These are phyloP conservation scores for Biston betularia DNA, from an alignment of 2,888 invertebrate genomes.

Conservation along the genomic window DNA sequence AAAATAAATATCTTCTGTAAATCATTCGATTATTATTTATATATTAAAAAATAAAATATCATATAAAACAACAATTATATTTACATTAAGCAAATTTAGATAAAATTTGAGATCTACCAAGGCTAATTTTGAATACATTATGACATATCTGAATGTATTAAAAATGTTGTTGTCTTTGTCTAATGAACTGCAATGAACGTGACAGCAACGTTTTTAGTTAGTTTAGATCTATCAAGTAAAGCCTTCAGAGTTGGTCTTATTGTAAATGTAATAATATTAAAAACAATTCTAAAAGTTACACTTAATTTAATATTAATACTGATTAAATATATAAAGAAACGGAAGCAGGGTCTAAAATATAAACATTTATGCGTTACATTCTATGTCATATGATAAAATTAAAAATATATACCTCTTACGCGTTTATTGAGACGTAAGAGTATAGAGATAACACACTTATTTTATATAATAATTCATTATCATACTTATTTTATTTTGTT, in stretches of 20 bases:
- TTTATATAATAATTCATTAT: neutral
- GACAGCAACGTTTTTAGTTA: too few relatives aligned
- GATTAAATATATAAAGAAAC: constrained; percentile 52
- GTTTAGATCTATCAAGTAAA: too few relatives aligned
- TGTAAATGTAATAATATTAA: constrained; percentile 51
- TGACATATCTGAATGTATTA: too few relatives aligned
- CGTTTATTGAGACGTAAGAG: constrained; percentile 1
- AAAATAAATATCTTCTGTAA: constrained; percentile 25
- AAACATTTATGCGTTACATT: constrained; percentile 21
- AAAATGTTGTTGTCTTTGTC: too few relatives aligned
- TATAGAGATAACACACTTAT: constrained; percentile 2
- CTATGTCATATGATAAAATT: constrained; percentile 4
- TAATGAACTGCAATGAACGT: too few relatives aligned
- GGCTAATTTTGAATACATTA: too few relatives aligned
- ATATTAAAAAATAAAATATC: constrained; percentile 16
- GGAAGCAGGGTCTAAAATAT: constrained; percentile 48
- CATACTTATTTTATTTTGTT: neutral
- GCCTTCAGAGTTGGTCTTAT: too few relatives aligned
- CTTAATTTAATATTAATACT: constrained; percentile 67
- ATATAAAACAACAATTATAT: constrained; percentile 23
- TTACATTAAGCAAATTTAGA: constrained; percentile 43
- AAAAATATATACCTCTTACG: neutral
- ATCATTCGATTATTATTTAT: neutral
- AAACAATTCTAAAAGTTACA: constrained; percentile 50
- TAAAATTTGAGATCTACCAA: constrained; percentile 50